These are phyloP conservation scores for Neolamprologus variostigma DNA, from an alignment of 2,113 vertebrate genomes.

Conservation along the genomic window DNA sequence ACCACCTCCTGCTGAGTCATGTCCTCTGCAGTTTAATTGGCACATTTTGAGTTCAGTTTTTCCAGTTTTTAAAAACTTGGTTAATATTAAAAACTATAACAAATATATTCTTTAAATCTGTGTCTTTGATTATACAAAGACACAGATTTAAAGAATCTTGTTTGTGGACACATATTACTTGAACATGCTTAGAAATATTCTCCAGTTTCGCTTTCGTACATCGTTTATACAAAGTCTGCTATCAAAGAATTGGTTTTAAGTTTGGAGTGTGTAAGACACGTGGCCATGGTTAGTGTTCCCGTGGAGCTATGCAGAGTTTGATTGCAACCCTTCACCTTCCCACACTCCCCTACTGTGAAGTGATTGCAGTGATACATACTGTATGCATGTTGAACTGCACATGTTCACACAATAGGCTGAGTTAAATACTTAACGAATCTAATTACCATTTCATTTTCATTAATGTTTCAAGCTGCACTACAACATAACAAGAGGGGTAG, in stretches of 20 bases:
- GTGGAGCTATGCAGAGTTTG: neutral
- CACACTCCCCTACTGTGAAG: neutral
- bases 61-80: rapidly evolving
- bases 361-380: constrained; percentile 18
- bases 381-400: neutral
- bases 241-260: neutral
- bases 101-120: neutral
- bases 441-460: neutral
- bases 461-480: neutral
- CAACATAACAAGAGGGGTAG: neutral
- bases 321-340: neutral
- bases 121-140: neutral
- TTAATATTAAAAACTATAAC: neutral
- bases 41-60: neutral
- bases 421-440: neutral
- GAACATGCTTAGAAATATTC: neutral
- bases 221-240: neutral
- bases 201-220: neutral
- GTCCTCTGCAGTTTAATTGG: constrained; percentile 11
- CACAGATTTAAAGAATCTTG: too few relatives aligned
- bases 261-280: neutral
- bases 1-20: neutral
- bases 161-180: neutral
- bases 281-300: neutral
- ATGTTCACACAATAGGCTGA: neutral